These are phyloP conservation scores for Pterostichus madidus DNA, from an alignment of 2,888 invertebrate genomes.

Conservation along the genomic window DNA sequence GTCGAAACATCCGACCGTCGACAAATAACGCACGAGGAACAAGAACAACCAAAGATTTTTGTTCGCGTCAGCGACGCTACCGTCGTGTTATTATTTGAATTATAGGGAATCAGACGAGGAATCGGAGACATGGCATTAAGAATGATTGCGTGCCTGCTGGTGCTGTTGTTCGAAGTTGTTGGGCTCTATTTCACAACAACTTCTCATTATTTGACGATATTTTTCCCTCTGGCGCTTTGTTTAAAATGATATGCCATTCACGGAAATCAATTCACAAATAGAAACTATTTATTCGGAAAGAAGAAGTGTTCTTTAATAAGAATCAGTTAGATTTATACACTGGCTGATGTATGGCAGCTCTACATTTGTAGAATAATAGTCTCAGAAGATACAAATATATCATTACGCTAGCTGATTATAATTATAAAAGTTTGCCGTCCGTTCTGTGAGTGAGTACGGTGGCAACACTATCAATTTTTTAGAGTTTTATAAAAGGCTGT, in stretches of 20 bases:
- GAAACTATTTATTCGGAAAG: too few species aligned
- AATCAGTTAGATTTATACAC: too few species aligned
- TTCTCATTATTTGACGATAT: constrained; percentile 41
- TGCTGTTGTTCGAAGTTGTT: background rate
- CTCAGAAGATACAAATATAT: too few species aligned
- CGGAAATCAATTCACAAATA: too few species aligned
- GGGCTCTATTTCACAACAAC: background rate
- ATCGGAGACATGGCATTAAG: constrained; percentile 34
- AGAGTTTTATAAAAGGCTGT: too few species aligned
- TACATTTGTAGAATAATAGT: too few species aligned
- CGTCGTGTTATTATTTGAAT: constrained; percentile 48
- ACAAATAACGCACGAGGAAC: constrained; percentile 16
- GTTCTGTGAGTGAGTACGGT: too few species aligned
- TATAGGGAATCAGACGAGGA: constrained; percentile 28
- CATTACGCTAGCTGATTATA: too few species aligned
- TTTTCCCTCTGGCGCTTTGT: background rate
- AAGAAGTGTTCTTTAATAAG: too few species aligned
- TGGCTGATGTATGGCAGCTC: too few species aligned
- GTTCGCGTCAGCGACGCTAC: constrained; percentile 24
- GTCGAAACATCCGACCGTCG: background rate
- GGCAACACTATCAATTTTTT: too few species aligned
- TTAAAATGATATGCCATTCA: constrained; percentile 2
- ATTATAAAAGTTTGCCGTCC: too few species aligned
- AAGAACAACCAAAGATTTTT: constrained; percentile 6
- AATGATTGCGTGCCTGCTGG: constrained; percentile 13